Evolutionary conservation across 2,797 vertebrate genomes (phyloP).

Genomic region (Florisuga fusca): DNA sequence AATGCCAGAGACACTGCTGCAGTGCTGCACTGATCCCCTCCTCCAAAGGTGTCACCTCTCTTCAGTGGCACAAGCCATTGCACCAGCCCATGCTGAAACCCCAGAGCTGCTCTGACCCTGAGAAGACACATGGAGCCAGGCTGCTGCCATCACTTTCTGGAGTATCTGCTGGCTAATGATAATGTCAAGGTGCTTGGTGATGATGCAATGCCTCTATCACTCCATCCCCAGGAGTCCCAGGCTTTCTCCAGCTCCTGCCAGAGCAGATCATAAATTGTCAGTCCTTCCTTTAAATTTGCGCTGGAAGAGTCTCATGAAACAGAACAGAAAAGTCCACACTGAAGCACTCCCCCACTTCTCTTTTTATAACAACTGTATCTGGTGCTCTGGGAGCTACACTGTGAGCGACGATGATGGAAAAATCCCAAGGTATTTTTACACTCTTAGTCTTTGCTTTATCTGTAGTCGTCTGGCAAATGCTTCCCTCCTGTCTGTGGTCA

Average conservation of each 20-base stretch:
- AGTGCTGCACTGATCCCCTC: background rate
- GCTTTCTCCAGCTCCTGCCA: slow-evolving; percentile 35
- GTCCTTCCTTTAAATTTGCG: slow-evolving; percentile 18
- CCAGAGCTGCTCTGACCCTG: background rate
- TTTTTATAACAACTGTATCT: slow-evolving; percentile 74
- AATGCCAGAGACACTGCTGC: rapidly evolving
- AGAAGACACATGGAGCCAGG: background rate
- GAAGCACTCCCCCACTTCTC: slow-evolving; percentile 74
- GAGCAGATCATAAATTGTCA: slow-evolving; percentile 27
- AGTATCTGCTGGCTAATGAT: background rate
- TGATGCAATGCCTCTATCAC: background rate
- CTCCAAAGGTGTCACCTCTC: background rate
- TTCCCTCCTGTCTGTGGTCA: slow-evolving; percentile 69
- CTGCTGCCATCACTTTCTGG: background rate
- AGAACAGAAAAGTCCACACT: slow-evolving; percentile 65
- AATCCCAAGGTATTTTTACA: slow-evolving; percentile 74
- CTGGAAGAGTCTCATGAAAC: slow-evolving; percentile 61
- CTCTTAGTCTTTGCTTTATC: slow-evolving; percentile 62
- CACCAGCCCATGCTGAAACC: background rate
- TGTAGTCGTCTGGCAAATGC: slow-evolving; percentile 64
- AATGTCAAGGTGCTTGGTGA: background rate
- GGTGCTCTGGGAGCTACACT: slow-evolving; percentile 60
- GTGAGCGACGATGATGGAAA: slow-evolving; percentile 54
- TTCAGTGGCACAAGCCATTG: background rate
- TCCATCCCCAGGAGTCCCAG: background rate